These are phyloP conservation scores for Carassius carassius DNA, from an alignment of 2,113 vertebrate species.

Conservation along the genomic window DNA sequence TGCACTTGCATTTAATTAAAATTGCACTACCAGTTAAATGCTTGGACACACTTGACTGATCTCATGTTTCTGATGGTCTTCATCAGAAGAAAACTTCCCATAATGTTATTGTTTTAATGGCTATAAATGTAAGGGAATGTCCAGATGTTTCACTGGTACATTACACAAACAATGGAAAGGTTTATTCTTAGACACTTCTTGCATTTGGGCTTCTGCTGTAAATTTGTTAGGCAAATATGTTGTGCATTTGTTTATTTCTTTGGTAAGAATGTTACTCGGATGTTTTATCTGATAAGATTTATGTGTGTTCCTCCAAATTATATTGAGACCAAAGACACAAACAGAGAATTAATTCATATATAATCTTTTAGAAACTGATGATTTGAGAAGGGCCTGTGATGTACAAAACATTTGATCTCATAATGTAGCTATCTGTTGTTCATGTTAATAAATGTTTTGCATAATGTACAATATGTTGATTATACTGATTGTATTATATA, in stretches of 20 bases:
- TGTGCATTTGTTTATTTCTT: constrained; percentile 17
- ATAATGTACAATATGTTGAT: not conserved
- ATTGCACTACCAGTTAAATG: not conserved
- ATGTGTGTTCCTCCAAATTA: not conserved
- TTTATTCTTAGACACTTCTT: not conserved
- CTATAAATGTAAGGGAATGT: not conserved
- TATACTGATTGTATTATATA: not conserved
- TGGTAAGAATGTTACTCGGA: not conserved
- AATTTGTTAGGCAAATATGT: constrained; percentile 1
- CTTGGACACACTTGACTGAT: not conserved
- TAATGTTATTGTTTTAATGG: not conserved
- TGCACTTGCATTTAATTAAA: not conserved
- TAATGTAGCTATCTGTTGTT: constrained; percentile 3
- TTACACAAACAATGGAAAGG: constrained; percentile 3
- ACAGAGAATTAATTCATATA: not conserved
- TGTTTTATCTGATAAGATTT: constrained; percentile 3
- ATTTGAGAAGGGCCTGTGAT: not conserved
- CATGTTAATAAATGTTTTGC: constrained; percentile 29
- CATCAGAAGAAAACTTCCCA: not conserved
- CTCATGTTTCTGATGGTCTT: not conserved
- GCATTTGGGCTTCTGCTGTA: not conserved
- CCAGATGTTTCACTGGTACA: not conserved
- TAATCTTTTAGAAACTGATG: not conserved
- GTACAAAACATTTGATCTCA: not conserved
- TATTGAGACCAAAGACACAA: constrained; percentile 26